Conservation (phyloP, 92 coral and sea anemone species). For the Isaurus tuberculatus region DNA sequence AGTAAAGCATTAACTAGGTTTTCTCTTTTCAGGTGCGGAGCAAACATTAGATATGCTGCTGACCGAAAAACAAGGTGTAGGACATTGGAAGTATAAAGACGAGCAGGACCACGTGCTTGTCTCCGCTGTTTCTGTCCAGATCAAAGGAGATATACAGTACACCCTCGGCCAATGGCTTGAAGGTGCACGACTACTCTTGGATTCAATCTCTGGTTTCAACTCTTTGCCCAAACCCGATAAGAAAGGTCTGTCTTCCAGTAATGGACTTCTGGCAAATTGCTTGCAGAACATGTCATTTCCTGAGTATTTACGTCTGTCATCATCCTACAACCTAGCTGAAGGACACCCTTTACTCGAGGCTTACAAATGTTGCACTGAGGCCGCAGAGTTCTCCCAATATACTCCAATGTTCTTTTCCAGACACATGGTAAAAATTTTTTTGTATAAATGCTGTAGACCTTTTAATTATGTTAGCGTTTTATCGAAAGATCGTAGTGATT, state of each 20-base stretch:
- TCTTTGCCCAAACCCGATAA: slow-evolving; percentile 85
- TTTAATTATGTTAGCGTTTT: too few species aligned
- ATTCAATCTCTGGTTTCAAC: slow-evolving; percentile 65
- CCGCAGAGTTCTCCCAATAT: slow-evolving; percentile 68
- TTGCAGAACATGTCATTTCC: slow-evolving; percentile 76
- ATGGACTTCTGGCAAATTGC: slow-evolving; percentile 78
- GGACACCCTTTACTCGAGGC: slow-evolving; percentile 87
- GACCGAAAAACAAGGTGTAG: slow-evolving; percentile 64
- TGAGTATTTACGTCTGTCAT: slow-evolving; percentile 67
- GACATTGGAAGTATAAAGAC: slow-evolving; percentile 81
- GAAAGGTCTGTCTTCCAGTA: slow-evolving; percentile 86
- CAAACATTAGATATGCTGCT: slow-evolving; percentile 80
- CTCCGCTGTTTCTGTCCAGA: slow-evolving; percentile 91
- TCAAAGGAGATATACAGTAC: slow-evolving; percentile 93
- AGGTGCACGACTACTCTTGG: slow-evolving; percentile 75
- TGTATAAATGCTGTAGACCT: background rate
- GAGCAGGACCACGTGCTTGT: slow-evolving; percentile 81
- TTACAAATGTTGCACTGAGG: slow-evolving; percentile 74
- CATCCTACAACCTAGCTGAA: slow-evolving; percentile 59
- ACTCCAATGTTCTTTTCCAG: slow-evolving; percentile 90
- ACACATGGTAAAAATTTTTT: slow-evolving; percentile 63
- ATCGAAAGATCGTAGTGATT: too few species aligned
- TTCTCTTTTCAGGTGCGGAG: slow-evolving; percentile 77
- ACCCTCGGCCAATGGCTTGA: slow-evolving; percentile 82
- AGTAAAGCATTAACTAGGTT: background rate